Percentiles rank a stretch among this genome's conserved stretches.
Evolutionary conservation across 2,888 invertebrate species (phyloP).

Genomic region (Tipula vernalis): DNA sequence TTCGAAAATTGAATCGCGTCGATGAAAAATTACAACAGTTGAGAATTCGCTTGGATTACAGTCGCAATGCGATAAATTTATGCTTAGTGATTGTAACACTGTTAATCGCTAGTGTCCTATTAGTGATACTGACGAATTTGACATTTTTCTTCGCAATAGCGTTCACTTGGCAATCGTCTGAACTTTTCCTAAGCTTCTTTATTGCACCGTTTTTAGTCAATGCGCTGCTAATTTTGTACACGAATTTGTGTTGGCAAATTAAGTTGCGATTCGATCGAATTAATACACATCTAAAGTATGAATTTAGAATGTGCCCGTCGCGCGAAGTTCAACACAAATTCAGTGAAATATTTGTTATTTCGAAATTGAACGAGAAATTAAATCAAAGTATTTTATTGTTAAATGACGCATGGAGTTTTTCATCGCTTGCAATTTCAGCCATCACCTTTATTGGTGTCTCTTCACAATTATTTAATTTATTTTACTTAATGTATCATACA

Average conservation of each 20-base stretch:
- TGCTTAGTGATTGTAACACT: neutral
- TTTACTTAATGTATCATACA: neutral
- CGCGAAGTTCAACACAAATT: neutral
- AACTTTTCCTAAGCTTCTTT: neutral
- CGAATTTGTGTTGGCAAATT: neutral
- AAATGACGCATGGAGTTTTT: neutral
- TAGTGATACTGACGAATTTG: neutral
- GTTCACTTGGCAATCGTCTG: neutral
- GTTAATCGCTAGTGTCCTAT: neutral
- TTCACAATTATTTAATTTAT: neutral
- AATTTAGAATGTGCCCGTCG: neutral
- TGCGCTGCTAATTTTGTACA: neutral
- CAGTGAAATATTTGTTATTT: neutral
- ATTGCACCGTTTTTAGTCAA: neutral
- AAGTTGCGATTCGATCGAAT: neutral
- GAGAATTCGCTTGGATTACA: neutral
- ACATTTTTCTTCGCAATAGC: neutral
- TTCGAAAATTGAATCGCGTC: neutral
- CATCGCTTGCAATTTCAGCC: neutral
- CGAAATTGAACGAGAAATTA: neutral
- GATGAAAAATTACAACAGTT: neutral
- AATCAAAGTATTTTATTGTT: neutral
- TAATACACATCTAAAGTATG: neutral
- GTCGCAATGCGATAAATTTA: neutral
- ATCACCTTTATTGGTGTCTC: neutral